These are phyloP conservation scores for Amia ocellicauda DNA, from an alignment of 2,113 vertebrate species.

Conservation along the genomic window DNA sequence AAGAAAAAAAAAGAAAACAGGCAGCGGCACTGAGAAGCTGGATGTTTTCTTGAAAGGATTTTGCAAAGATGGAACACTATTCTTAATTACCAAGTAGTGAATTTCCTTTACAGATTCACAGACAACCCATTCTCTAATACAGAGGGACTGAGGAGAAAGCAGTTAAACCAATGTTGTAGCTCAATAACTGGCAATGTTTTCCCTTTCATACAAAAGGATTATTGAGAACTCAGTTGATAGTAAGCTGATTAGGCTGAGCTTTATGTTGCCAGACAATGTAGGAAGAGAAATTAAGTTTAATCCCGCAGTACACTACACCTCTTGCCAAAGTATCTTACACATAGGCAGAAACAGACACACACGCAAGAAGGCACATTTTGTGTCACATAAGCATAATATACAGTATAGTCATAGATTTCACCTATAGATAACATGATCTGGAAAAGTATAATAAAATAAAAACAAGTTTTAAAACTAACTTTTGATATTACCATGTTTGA, in stretches of 20 bases:
- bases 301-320: slow-evolving; percentile 47
- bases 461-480: too few species aligned
- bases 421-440: too few species aligned
- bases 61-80: neutral
- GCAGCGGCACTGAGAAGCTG: too few species aligned
- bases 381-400: too few species aligned
- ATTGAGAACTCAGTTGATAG: slow-evolving; percentile 51
- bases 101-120: slow-evolving; percentile 8
- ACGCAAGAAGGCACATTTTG: neutral
- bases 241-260: slow-evolving; percentile 52
- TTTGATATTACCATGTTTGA: too few species aligned
- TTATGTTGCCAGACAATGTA: slow-evolving; percentile 47
- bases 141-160: slow-evolving; percentile 24
- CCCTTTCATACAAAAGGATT: slow-evolving; percentile 49
- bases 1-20: neutral
- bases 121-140: slow-evolving; percentile 11
- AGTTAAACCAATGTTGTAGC: slow-evolving; percentile 29
- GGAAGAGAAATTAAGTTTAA: slow-evolving; percentile 43
- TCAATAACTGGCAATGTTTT: slow-evolving; percentile 41
- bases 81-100: slow-evolving; percentile 14
- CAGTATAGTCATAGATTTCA: too few species aligned
- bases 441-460: too few species aligned
- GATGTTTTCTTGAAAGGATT: neutral
- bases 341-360: slow-evolving; percentile 10
- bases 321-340: slow-evolving; percentile 33